Evolutionary conservation across 2,888 invertebrate genomes (phyloP).

Genomic region (Eupithecia dodoneata): DNA sequence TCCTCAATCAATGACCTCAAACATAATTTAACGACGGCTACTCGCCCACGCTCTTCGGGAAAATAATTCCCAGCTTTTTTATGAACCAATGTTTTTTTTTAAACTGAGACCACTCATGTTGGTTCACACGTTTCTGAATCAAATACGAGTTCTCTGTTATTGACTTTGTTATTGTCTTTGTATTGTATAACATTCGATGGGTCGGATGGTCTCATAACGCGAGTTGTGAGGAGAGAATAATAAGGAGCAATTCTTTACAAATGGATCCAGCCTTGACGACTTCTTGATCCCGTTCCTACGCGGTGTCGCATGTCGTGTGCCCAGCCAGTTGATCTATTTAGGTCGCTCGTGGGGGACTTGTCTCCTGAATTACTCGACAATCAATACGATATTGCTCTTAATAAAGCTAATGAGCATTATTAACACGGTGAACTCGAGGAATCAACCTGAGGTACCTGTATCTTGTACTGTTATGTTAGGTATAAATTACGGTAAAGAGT

Average conservation of each 20-base stretch:
- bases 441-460: not conserved
- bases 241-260: slow-evolving; percentile 73
- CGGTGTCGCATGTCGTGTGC: slow-evolving; percentile 69
- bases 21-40: slow-evolving; percentile 71
- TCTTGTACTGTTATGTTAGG: slow-evolving; percentile 29
- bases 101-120: slow-evolving; percentile 52
- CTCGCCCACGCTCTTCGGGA: slow-evolving; percentile 69
- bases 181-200: slow-evolving; percentile 40
- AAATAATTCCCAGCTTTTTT: slow-evolving; percentile 59
- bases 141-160: slow-evolving; percentile 49
- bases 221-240: slow-evolving; percentile 47
- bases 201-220: slow-evolving; percentile 45
- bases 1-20: slow-evolving; percentile 78
- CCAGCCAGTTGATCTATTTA: slow-evolving; percentile 68
- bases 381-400: slow-evolving; percentile 40
- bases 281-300: slow-evolving; percentile 78
- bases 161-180: slow-evolving; percentile 46
- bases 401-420: slow-evolving; percentile 39
- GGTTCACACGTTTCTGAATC: slow-evolving; percentile 43
- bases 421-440: slow-evolving; percentile 29
- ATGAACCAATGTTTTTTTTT: slow-evolving; percentile 62
- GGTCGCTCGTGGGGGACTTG: slow-evolving; percentile 64
- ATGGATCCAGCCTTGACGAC: slow-evolving; percentile 80
- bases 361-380: slow-evolving; percentile 56
- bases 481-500: slow-evolving; percentile 25